Conservation (phyloP, 2,888 invertebrate genomes). For the Ornithoptera alexandrae region DNA sequence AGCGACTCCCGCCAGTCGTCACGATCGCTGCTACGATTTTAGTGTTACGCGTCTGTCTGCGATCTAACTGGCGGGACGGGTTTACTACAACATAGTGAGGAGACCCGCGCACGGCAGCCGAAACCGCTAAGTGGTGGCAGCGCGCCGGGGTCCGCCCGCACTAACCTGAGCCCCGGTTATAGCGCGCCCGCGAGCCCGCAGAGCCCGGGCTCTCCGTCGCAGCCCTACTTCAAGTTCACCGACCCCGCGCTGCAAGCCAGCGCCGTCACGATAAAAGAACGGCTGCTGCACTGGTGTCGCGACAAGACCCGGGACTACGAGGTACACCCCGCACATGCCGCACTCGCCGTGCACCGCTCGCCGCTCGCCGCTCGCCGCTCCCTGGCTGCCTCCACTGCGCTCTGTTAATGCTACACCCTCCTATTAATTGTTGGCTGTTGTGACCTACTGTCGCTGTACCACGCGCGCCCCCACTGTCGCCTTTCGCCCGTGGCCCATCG, state of each 20-base stretch:
- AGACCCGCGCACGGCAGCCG: constrained; percentile 12
- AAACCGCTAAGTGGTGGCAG: constrained; percentile 27
- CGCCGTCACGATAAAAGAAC: constrained; percentile 97
- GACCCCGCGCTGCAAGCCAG: constrained; percentile 93
- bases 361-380: no score
- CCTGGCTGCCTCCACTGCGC: background rate
- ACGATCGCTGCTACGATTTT: background rate
- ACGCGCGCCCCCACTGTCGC: no score
- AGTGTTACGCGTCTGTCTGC: background rate
- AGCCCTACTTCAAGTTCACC: constrained; percentile 93
- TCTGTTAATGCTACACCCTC: constrained; percentile 4
- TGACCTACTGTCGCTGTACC: no score
- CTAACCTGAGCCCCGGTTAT: constrained; percentile 74
- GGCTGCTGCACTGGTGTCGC: constrained; percentile 97
- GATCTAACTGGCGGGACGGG: background rate
- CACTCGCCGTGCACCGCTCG: constrained; percentile 33
- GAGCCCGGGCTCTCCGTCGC: constrained; percentile 82
- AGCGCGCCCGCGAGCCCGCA: constrained; percentile 88
- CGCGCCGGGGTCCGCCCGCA: constrained; percentile 32
- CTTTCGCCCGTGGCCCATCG: no score
- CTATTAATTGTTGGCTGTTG: background rate
- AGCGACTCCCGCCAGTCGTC: constrained; percentile 8
- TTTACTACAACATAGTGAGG: no score
- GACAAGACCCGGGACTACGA: constrained; percentile 98
- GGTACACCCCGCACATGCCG: constrained; percentile 80